These are phyloP conservation scores for Daphoenositta chrysoptera DNA, from an alignment of 2,113 vertebrate genomes.

Conservation along the genomic window DNA sequence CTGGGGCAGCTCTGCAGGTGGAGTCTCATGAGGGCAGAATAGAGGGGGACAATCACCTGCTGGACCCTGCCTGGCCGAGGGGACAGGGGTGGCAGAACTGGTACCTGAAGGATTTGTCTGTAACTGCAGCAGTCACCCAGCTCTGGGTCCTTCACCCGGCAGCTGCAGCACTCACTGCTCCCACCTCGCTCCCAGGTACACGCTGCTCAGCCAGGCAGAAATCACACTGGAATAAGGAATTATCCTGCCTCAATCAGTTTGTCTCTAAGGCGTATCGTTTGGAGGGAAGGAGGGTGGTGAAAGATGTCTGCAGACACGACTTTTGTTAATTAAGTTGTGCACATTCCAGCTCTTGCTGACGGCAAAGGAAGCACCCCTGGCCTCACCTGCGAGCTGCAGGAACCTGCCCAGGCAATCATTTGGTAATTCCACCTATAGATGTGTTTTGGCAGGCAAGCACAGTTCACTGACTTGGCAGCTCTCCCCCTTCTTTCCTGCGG, in stretches of 20 bases:
- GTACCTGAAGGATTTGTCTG: background rate
- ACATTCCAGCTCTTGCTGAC: background rate
- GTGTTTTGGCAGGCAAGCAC: conserved; percentile 3
- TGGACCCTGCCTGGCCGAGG: background rate
- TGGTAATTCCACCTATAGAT: accelerated
- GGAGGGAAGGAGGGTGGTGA: background rate
- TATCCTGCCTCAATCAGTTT: background rate
- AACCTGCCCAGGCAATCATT: background rate
- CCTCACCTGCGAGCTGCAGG: background rate
- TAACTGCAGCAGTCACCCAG: background rate
- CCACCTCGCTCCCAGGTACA: background rate
- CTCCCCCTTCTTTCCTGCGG: background rate
- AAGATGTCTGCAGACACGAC: background rate
- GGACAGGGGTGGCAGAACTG: background rate
- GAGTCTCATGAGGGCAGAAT: background rate
- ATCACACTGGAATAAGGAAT: background rate
- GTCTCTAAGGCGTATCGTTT: background rate
- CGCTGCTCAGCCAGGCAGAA: background rate
- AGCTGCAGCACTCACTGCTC: background rate
- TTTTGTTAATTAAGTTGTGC: background rate
- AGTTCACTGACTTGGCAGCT: background rate
- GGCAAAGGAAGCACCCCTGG: background rate
- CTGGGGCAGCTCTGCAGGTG: background rate
- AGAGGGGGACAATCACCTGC: background rate
- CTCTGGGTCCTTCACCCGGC: background rate